A percentile compares a stretch with the other conserved stretches of the same genome.
Evolutionary conservation across 2,797 vertebrate genomes (phyloP).

Genomic region (Xiphorhynchus erythropygius): DNA sequence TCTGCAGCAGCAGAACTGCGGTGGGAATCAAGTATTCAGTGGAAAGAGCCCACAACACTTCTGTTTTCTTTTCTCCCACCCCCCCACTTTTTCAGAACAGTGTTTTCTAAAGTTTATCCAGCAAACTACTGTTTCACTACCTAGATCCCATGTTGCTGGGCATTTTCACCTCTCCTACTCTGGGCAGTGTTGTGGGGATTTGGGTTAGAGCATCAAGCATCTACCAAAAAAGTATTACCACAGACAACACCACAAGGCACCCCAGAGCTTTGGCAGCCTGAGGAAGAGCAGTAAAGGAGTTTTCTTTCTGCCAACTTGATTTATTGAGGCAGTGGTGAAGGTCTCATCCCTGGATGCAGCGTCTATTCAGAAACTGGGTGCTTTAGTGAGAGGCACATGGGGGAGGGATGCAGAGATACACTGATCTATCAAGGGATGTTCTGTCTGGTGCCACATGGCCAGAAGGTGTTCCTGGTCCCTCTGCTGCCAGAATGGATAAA

Average conservation of each 20-base stretch:
- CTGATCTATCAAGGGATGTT: fast-evolving
- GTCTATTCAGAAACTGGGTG: not conserved
- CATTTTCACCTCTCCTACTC: not conserved
- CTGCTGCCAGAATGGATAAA: not conserved
- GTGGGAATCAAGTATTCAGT: not conserved
- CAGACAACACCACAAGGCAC: not conserved
- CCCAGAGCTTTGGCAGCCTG: not conserved
- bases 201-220: not conserved
- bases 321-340: not conserved
- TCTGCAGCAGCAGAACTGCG: not conserved
- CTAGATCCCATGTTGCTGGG: not conserved
- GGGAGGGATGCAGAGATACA: not conserved
- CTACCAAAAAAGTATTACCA: not conserved
- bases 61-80: not conserved
- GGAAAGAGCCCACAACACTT: not conserved
- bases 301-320: not conserved
- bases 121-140: not conserved
- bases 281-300: not conserved
- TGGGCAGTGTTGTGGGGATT: not conserved
- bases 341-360: not conserved
- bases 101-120: not conserved
- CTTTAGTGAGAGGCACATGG: not conserved
- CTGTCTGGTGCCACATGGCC: not conserved
- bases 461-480: not conserved
- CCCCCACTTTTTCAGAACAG: not conserved